These are phyloP conservation scores for Metellina segmentata DNA, from an alignment of 2,888 invertebrate genomes.

Conservation along the genomic window DNA sequence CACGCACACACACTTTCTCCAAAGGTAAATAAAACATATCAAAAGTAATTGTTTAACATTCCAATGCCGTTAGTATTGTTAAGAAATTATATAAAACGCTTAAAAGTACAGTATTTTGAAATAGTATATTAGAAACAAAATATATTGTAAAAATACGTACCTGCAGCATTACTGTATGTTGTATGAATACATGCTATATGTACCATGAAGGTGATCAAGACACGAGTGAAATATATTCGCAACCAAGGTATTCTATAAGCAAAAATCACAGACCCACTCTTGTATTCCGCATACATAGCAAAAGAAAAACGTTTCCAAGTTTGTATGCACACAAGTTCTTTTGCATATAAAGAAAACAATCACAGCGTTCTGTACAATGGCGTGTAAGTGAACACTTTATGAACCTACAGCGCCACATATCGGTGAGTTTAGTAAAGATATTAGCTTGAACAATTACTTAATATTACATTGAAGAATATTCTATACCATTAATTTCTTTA, in stretches of 20 bases:
- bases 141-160: no score
- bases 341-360: not conserved
- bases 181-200: not conserved
- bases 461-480: no score
- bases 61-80: no score
- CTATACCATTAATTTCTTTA: no score
- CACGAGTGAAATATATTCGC: not conserved
- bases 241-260: not conserved
- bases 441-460: no score
- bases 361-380: not conserved
- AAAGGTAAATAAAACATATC: no score
- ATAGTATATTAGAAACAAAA: no score
- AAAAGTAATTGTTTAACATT: no score
- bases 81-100: no score
- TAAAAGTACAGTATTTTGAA: no score
- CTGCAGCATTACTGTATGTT: not conserved
- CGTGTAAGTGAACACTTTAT: not conserved
- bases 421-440: conserved; percentile 34
- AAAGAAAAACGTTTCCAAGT: not conserved
- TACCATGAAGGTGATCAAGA: not conserved
- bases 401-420: conserved; percentile 73
- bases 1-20: no score
- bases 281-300: not conserved
- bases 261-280: not conserved
- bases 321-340: not conserved